A percentile compares a stretch with the other conserved stretches of the same genome.
Conservation (phyloP, 2,113 vertebrate species). For the Oenanthe melanoleuca region DNA sequence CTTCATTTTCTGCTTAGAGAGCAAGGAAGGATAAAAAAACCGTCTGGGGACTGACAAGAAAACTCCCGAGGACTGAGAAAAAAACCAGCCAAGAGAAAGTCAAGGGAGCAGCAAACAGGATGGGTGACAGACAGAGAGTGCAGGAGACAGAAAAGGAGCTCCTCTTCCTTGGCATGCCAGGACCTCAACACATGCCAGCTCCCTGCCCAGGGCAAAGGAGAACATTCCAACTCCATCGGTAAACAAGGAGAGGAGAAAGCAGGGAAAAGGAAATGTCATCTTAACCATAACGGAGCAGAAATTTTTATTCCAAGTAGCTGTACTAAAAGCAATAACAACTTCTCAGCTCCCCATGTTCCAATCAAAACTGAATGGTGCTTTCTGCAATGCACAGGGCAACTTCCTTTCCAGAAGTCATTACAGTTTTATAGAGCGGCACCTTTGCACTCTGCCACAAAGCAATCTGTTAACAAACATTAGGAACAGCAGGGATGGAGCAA, state of each 20-base stretch:
- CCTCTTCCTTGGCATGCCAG: background rate
- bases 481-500: constrained; percentile 58
- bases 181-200: background rate
- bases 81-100: background rate
- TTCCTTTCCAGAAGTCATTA: constrained; percentile 56
- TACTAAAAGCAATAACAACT: constrained; percentile 33
- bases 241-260: background rate
- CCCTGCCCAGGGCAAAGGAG: background rate
- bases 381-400: constrained; percentile 32
- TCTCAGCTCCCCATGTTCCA: constrained; percentile 49
- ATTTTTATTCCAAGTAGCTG: constrained; percentile 35
- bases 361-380: constrained; percentile 42
- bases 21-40: background rate
- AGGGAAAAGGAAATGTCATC: constrained; percentile 3
- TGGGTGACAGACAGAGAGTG: background rate
- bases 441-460: constrained; percentile 59
- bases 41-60: background rate
- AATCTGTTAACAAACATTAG: constrained; percentile 63
- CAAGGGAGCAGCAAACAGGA: background rate
- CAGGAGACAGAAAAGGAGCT: background rate
- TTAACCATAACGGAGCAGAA: constrained; percentile 11
- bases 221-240: background rate
- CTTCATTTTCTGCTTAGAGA: background rate
- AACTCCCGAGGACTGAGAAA: background rate
- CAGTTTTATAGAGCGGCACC: constrained; percentile 55